Percentiles rank a stretch among this genome's conserved stretches.
These are phyloP conservation scores for Nemurella pictetii DNA, from an alignment of 2,888 invertebrate genomes.

Conservation along the genomic window DNA sequence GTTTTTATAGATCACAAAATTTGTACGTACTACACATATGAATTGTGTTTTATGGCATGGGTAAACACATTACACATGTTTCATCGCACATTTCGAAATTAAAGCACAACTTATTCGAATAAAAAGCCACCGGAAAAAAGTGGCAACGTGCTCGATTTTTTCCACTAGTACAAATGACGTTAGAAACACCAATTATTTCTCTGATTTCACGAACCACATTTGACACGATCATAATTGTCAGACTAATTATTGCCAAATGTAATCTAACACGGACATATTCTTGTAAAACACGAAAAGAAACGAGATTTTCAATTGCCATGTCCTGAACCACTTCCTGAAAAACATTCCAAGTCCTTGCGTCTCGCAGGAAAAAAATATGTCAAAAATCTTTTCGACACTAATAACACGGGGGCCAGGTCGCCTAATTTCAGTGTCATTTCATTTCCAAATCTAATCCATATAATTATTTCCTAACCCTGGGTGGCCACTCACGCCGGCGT, in stretches of 20 bases:
- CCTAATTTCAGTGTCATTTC: slow-evolving; percentile 17
- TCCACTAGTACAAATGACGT: background rate
- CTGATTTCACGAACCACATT: background rate
- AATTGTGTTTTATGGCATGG: too few relatives aligned
- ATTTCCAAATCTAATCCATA: background rate
- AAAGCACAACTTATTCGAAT: too few relatives aligned
- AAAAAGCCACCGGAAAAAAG: background rate
- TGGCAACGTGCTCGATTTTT: background rate
- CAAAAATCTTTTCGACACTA: background rate
- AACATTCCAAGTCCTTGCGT: background rate
- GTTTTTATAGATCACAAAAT: background rate
- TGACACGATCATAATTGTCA: background rate
- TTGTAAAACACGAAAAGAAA: background rate
- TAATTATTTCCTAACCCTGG: slow-evolving; percentile 1
- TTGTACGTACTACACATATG: too few relatives aligned
- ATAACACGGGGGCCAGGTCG: background rate
- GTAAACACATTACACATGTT: too few relatives aligned
- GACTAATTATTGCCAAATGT: background rate
- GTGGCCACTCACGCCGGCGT: background rate
- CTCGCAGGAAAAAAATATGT: background rate
- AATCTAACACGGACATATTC: background rate
- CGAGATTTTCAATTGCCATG: background rate
- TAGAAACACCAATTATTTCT: background rate
- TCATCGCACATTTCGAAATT: too few relatives aligned
- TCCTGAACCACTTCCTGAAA: background rate